Conservation (phyloP, 1,140 invertebrate species). For the Aphidius ervi region DNA sequence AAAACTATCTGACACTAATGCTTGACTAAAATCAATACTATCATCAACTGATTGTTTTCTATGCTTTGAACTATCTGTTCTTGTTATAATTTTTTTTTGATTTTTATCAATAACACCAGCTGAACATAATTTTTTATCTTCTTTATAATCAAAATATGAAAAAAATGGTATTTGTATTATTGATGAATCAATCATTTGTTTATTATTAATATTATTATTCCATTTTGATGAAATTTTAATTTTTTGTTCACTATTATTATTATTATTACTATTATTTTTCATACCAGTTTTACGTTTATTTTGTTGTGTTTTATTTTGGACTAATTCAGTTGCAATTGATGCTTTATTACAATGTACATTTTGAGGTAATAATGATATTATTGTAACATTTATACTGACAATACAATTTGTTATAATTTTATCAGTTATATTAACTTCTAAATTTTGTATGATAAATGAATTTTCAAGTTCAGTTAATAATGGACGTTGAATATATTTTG, state of each 20-base stretch:
- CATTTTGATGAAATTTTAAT: slow-evolving; percentile 47
- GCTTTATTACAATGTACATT: slow-evolving; percentile 55
- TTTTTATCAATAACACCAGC: slow-evolving; percentile 58
- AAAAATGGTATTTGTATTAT: slow-evolving; percentile 63
- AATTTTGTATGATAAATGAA: slow-evolving; percentile 50
- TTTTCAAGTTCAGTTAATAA: slow-evolving; percentile 43
- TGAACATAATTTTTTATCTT: slow-evolving; percentile 45
- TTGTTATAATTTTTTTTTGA: slow-evolving; percentile 62
- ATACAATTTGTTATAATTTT: slow-evolving; percentile 57
- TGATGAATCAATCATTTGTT: slow-evolving; percentile 58
- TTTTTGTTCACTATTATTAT: not conserved
- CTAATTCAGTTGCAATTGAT: slow-evolving; percentile 53
- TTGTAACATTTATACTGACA: slow-evolving; percentile 56
- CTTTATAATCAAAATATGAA: slow-evolving; percentile 70
- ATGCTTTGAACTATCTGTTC: slow-evolving; percentile 59
- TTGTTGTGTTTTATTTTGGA: slow-evolving; percentile 32
- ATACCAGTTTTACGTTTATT: slow-evolving; percentile 33
- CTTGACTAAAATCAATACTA: slow-evolving; percentile 61
- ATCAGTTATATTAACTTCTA: slow-evolving; percentile 53
- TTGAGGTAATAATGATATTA: slow-evolving; percentile 61
- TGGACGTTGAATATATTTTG: slow-evolving; percentile 35
- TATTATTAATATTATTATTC: slow-evolving; percentile 53
- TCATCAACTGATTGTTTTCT: slow-evolving; percentile 54
- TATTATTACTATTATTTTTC: slow-evolving; percentile 28
- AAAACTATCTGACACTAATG: slow-evolving; percentile 57